These are phyloP conservation scores for Penaeus monodon DNA, from an alignment of 2,888 invertebrate genomes.

Conservation along the genomic window DNA sequence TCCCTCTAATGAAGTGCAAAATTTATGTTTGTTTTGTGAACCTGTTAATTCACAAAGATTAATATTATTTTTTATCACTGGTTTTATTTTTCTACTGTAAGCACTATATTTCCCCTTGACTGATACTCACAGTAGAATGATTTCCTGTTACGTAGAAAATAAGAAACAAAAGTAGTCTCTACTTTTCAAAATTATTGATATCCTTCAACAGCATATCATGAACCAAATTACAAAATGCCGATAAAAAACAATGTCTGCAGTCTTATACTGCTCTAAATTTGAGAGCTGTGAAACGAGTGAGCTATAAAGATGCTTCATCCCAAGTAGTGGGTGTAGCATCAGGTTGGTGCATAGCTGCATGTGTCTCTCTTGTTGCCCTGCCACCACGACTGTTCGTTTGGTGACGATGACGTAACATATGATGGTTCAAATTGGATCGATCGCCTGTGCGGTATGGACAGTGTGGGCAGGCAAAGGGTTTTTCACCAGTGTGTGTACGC, in stretches of 20 bases:
- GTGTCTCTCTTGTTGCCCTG: slow-evolving; percentile 32
- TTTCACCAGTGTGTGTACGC: slow-evolving; percentile 60
- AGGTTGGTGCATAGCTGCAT: neutral
- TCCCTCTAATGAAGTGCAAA: too few species aligned
- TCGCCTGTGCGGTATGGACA: slow-evolving; percentile 56
- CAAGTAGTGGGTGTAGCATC: slow-evolving; percentile 23
- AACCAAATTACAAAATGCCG: too few species aligned
- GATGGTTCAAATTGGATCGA: slow-evolving; percentile 50
- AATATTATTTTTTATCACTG: slow-evolving; percentile 3
- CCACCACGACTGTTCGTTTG: slow-evolving; percentile 21
- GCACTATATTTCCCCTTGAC: neutral
- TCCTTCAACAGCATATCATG: neutral
- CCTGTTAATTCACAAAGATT: too few species aligned
- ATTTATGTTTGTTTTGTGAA: too few species aligned
- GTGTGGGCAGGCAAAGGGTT: slow-evolving; percentile 56
- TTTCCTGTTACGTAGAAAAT: too few species aligned
- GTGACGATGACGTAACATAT: slow-evolving; percentile 54
- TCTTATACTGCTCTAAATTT: neutral
- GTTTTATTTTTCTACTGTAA: neutral
- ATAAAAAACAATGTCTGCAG: neutral
- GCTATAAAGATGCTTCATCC: slow-evolving; percentile 41
- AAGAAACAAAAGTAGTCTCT: too few species aligned
- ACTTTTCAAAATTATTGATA: too few species aligned
- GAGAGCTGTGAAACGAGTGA: slow-evolving; percentile 5
- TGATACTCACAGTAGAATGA: neutral